These are phyloP conservation scores for Gymnothorax reevesii DNA, from an alignment of 2,797 vertebrate genomes.

Conservation along the genomic window DNA sequence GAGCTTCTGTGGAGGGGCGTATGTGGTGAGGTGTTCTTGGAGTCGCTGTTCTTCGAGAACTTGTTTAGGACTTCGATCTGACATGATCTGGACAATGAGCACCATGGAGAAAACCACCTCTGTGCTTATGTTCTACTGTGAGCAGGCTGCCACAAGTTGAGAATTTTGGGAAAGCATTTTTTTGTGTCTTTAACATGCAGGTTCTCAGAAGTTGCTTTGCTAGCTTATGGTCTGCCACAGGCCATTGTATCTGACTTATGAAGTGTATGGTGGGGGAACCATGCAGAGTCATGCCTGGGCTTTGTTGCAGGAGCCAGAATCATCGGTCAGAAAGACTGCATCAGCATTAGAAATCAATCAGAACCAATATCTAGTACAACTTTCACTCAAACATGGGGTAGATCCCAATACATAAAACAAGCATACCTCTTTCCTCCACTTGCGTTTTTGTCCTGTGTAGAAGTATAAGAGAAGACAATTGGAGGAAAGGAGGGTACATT, in stretches of 20 bases:
- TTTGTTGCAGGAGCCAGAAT: neutral
- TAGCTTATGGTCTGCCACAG: neutral
- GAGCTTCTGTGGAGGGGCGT: conserved; percentile 2
- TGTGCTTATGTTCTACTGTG: no score
- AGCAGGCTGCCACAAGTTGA: neutral
- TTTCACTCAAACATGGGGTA: no score
- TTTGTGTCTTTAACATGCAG: neutral
- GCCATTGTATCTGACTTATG: neutral
- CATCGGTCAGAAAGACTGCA: neutral
- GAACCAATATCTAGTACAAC: no score
- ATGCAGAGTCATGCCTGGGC: neutral
- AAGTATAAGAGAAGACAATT: no score
- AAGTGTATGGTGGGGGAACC: neutral
- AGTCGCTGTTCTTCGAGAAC: neutral
- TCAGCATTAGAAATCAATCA: no score
- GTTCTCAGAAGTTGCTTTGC: neutral
- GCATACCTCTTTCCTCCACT: no score
- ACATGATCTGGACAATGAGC: neutral
- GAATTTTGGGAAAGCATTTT: neutral
- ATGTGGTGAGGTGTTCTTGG: neutral
- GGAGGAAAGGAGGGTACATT: no score
- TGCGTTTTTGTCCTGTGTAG: no score
- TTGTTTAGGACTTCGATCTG: neutral
- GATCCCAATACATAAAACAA: no score
- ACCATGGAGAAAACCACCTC: neutral